These are phyloP conservation scores for Ispidina picta DNA, from an alignment of 2,797 vertebrate genomes.

Conservation along the genomic window DNA sequence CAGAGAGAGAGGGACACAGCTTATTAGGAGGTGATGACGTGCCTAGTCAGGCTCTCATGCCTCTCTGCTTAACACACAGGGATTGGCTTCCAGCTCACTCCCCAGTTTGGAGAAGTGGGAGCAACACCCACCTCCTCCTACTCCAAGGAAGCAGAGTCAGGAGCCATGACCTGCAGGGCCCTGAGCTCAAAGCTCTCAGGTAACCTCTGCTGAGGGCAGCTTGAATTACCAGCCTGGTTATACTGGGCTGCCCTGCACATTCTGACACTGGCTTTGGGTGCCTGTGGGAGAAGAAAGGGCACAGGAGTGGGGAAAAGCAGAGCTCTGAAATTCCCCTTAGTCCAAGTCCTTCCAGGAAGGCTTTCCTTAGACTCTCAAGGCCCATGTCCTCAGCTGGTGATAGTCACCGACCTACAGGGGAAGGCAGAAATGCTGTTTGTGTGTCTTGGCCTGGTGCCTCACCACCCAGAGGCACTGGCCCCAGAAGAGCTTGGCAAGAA, in stretches of 20 bases:
- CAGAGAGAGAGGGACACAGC: background rate
- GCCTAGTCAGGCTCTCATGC: background rate
- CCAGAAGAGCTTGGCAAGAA: conserved; percentile 30
- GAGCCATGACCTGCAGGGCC: background rate
- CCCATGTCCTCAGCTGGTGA: background rate
- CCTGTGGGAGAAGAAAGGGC: background rate
- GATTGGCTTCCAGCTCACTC: conserved; percentile 24
- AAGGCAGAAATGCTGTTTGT: conserved; percentile 16
- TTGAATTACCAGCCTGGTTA: background rate
- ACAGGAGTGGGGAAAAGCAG: background rate
- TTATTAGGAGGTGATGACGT: conserved; percentile 41
- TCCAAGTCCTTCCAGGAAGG: background rate
- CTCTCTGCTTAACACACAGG: background rate
- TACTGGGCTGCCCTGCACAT: background rate
- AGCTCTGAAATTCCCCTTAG: background rate
- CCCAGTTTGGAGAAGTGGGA: background rate
- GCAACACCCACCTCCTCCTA: background rate
- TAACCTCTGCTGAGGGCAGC: background rate
- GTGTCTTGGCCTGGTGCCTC: conserved; percentile 33
- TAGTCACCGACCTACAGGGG: background rate
- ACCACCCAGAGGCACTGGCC: conserved; percentile 22
- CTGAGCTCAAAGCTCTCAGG: background rate
- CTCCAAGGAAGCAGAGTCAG: background rate
- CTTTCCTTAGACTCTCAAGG: background rate
- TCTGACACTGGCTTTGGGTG: background rate